Percentiles rank a stretch among this genome's conserved stretches.
Conservation (phyloP, 1,140 invertebrate genomes). For the Bombus consobrinus region DNA sequence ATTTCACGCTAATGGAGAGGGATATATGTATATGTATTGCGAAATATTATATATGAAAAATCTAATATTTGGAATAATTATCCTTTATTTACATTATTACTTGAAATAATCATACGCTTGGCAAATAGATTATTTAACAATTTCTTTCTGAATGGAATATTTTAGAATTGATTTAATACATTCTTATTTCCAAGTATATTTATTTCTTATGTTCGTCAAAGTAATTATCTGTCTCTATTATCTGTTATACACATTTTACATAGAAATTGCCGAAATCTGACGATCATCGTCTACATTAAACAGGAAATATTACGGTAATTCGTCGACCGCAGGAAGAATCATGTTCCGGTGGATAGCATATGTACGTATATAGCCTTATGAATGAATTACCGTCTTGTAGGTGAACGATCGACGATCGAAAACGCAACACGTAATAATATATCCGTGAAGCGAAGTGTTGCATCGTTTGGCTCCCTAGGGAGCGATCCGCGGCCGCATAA, state of each 20-base stretch:
- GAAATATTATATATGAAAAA: too few species aligned
- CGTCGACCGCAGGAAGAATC: not conserved
- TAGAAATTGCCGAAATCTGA: too few species aligned
- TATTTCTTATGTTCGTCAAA: not conserved
- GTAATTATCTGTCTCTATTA: not conserved
- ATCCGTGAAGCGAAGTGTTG: not conserved
- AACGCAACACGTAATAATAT: slow-evolving; percentile 17
- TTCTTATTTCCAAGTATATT: not conserved
- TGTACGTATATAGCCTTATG: not conserved
- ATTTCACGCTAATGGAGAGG: too few species aligned
- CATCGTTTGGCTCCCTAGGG: not conserved
- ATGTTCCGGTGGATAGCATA: too few species aligned
- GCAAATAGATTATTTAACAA: not conserved
- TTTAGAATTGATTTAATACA: too few species aligned
- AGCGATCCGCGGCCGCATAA: slow-evolving; percentile 45
- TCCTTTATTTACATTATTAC: not conserved
- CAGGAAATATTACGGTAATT: not conserved
- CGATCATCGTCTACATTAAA: not conserved
- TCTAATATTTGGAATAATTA: too few species aligned
- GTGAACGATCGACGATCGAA: not conserved
- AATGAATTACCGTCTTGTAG: not conserved
- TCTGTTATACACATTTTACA: too few species aligned
- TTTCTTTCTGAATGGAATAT: not conserved
- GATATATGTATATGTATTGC: too few species aligned
- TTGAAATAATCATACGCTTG: not conserved